Conservation (phyloP, 2,888 invertebrate genomes). For the Leucophora obtusa region DNA sequence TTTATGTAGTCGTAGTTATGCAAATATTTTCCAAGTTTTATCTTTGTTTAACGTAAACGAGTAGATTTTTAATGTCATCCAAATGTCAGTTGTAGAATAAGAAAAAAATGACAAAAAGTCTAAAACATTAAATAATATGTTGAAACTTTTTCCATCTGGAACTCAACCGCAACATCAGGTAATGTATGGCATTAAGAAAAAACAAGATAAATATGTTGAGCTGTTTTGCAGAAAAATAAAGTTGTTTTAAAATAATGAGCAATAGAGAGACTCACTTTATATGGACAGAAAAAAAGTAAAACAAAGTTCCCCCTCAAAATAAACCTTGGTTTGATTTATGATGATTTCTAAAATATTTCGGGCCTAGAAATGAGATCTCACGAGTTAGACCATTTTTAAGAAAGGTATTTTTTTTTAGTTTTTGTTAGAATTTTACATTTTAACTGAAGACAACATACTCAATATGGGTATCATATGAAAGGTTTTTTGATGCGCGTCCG, state of each 20-base stretch:
- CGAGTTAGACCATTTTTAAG: too few species aligned
- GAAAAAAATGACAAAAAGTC: slow-evolving; percentile 12
- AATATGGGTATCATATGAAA: too few species aligned
- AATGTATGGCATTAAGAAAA: slow-evolving; percentile 4
- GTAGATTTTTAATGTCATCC: slow-evolving; percentile 49
- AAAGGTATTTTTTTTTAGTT: too few species aligned
- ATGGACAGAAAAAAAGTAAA: too few species aligned
- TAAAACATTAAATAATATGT: slow-evolving; percentile 37
- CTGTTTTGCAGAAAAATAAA: slow-evolving; percentile 8
- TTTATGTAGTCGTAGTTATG: slow-evolving; percentile 32
- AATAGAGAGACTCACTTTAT: too few species aligned
- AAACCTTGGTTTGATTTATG: too few species aligned
- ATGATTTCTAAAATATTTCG: too few species aligned
- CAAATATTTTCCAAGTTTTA: slow-evolving; percentile 37
- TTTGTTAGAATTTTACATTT: too few species aligned
- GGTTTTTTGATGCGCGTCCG: too few species aligned
- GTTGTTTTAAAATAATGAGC: slow-evolving; percentile 15
- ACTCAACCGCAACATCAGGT: slow-evolving; percentile 24
- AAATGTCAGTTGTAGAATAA: slow-evolving; percentile 26
- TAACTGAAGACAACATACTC: too few species aligned
- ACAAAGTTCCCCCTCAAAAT: too few species aligned
- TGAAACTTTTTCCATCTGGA: slow-evolving; percentile 18
- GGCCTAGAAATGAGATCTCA: too few species aligned
- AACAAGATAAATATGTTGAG: slow-evolving; percentile 27
- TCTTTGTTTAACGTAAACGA: slow-evolving; percentile 25